Evolutionary conservation across 2,113 vertebrate genomes (phyloP), one percentile per base, ranked within the genome.

Genomic region (Ramphastos sulfuratus): DNA sequence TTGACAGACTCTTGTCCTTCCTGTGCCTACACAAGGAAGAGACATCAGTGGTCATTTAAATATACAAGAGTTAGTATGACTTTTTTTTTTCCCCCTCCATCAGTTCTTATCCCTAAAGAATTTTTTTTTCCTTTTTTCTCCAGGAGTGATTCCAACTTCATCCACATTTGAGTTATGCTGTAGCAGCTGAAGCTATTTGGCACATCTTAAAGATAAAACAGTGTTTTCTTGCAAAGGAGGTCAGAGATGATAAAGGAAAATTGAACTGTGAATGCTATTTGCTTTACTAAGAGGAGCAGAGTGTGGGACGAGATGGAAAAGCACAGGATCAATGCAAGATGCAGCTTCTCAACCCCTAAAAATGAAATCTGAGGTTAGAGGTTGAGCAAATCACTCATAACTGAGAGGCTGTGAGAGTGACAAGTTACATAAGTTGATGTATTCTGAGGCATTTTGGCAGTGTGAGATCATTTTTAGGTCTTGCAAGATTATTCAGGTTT

Each of bases 391-490:
- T 61, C 82, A 42, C 64, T 89, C 0, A 0, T 12, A 28, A 27
- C 25, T 83, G 60, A 44, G 24, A 79, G 44, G 12, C 69, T 89
- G 78, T 31, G 67, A 31, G 48, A 14, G 35, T 63, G 74, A n/a
- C 72, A n/a, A 5, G 30, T 95, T 93, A 46, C 7, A 54, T 65
- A 90, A 89, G 1, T 6, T 39, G 84, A 64, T 55, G 17, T 52
- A 58, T 92, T 94, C 74, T 33, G 66, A 66, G 90, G 60, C 46
- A 89, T 42, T 56, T 31, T 84, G 44, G 73, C 91, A 81, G 48
- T 76, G 59, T 3, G 15, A 78, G 77, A 6, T 96, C 84, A 61
- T 93, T 96, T 95, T 95, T 79, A 92, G 92, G 82, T 35, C 23
- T 48, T 90, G 61, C 70, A 79, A 91, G 44, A 76, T 94, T 88